These are phyloP conservation scores for Eupelmus urozonus DNA, from an alignment of 2,888 invertebrate genomes.

Conservation along the genomic window DNA sequence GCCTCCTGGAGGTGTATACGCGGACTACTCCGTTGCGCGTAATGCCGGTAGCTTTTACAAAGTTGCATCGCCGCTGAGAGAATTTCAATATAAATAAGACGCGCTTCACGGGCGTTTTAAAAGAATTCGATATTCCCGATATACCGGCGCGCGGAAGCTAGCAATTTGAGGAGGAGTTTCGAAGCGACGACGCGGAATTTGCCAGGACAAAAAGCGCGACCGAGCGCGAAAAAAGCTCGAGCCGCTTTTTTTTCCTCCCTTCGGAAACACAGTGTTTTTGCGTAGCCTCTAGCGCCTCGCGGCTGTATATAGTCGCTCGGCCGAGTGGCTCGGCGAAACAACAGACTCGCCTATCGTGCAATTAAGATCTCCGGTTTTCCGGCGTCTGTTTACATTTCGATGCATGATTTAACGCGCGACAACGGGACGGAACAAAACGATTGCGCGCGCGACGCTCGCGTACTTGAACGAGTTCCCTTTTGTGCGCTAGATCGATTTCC, in stretches of 20 bases:
- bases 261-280: slow-evolving; percentile 32
- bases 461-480: not conserved
- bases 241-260: too few relatives aligned
- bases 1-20: too few relatives aligned
- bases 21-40: too few relatives aligned
- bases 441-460: slow-evolving; percentile 1
- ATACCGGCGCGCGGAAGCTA: too few relatives aligned
- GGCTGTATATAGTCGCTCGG: not conserved
- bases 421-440: slow-evolving; percentile 43
- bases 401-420: slow-evolving; percentile 67
- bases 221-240: not conserved
- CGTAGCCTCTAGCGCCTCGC: not conserved
- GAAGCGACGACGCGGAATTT: too few relatives aligned
- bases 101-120: too few relatives aligned
- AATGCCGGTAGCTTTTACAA: too few relatives aligned
- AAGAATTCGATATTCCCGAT: too few relatives aligned
- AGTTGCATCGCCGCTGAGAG: too few relatives aligned
- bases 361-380: slow-evolving; percentile 69
- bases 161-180: too few relatives aligned
- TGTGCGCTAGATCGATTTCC: not conserved
- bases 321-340: not conserved
- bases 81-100: too few relatives aligned
- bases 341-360: slow-evolving; percentile 67
- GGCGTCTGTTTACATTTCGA: slow-evolving; percentile 64
- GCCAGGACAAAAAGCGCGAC: slow-evolving; percentile 10